Percentiles rank a stretch among this genome's conserved stretches.
Evolutionary conservation across 2,888 invertebrate species (phyloP).

Genomic region (Thymelicus sylvestris): DNA sequence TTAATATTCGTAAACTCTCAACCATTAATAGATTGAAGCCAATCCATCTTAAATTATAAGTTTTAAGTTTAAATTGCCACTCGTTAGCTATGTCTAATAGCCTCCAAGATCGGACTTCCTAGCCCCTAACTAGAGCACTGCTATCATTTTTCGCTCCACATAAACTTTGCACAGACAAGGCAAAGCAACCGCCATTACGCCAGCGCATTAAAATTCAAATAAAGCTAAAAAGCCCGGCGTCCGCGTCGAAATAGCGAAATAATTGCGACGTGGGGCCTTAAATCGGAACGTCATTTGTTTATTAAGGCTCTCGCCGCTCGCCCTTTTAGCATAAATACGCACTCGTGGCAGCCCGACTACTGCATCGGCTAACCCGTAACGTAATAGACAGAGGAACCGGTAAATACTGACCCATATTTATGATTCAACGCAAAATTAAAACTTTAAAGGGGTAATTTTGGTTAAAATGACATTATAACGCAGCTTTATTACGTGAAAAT

Average conservation of each 20-base stretch:
- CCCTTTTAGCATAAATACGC: slow-evolving; percentile 75
- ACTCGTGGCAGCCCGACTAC: slow-evolving; percentile 32
- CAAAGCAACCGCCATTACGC: slow-evolving; percentile 36
- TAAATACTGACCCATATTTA: slow-evolving; percentile 19
- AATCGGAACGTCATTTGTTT: slow-evolving; percentile 80
- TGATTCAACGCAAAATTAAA: not conserved
- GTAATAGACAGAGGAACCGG: slow-evolving; percentile 22
- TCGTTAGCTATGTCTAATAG: not conserved
- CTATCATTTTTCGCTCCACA: slow-evolving; percentile 38
- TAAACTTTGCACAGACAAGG: slow-evolving; percentile 34
- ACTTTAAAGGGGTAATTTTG: not conserved
- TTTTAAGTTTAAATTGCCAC: not conserved
- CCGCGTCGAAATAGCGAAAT: slow-evolving; percentile 74
- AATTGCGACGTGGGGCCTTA: slow-evolving; percentile 72
- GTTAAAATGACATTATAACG: too few species aligned
- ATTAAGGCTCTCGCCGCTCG: slow-evolving; percentile 68
- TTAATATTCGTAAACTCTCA: too few species aligned
- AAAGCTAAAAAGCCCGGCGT: slow-evolving; percentile 66
- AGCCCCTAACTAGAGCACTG: slow-evolving; percentile 30
- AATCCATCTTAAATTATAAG: not conserved
- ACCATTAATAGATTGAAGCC: too few species aligned
- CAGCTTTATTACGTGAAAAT: too few species aligned
- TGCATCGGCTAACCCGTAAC: slow-evolving; percentile 25
- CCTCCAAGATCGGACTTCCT: slow-evolving; percentile 19
- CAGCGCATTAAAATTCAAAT: slow-evolving; percentile 58